These are phyloP conservation scores for Parascotia fuliginaria DNA, from an alignment of 2,888 invertebrate species.

Conservation along the genomic window DNA sequence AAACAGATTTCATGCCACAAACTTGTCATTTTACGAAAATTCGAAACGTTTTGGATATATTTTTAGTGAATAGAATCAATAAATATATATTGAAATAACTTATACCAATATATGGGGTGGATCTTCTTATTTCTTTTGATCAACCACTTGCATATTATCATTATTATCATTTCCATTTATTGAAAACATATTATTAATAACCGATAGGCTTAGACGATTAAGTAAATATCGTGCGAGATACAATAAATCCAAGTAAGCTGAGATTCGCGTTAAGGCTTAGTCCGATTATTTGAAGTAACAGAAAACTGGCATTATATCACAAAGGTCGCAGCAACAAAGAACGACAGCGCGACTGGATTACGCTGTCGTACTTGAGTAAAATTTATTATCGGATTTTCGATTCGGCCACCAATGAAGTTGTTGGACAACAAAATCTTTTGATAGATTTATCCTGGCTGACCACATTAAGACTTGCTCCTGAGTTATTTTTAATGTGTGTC, in stretches of 20 bases:
- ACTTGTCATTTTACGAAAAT: no score
- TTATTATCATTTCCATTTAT: background rate
- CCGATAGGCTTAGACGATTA: constrained; percentile 23
- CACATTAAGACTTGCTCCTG: constrained; percentile 79
- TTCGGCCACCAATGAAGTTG: constrained; percentile 86
- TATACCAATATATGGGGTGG: no score
- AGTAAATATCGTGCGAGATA: constrained; percentile 28
- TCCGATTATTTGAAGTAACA: constrained; percentile 79
- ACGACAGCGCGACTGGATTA: constrained; percentile 82
- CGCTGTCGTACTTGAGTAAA: constrained; percentile 85
- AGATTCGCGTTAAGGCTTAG: constrained; percentile 70
- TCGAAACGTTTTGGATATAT: no score
- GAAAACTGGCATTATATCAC: constrained; percentile 81
- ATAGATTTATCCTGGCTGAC: constrained; percentile 85
- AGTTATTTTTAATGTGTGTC: constrained; percentile 80
- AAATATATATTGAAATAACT: no score
- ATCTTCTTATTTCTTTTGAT: no score
- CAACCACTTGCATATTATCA: no score
- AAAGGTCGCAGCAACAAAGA: constrained; percentile 82
- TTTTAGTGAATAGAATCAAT: no score
- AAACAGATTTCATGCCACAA: no score
- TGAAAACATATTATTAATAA: background rate
- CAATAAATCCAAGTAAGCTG: constrained; percentile 61
- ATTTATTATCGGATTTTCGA: constrained; percentile 86
- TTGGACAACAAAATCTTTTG: constrained; percentile 86